phyloP scores from a whole-genome alignment of 2,797 vertebrate genomes.

The Eremophila alpestris region DNA sequence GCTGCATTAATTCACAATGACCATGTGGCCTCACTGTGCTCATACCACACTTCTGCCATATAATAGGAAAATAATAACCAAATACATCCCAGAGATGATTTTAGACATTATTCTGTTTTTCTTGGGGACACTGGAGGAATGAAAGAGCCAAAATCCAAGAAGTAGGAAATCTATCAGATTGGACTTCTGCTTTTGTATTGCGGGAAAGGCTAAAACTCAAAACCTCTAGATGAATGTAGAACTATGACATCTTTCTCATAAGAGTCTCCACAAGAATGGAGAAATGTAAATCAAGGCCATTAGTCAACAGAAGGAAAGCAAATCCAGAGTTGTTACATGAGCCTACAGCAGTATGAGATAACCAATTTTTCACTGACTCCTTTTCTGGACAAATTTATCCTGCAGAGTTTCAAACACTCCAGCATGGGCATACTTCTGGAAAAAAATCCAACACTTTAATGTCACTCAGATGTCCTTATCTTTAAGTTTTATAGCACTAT shows the following conservation, averaged over 20 bases:
- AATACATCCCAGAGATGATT: background rate
- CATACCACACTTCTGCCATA: background rate
- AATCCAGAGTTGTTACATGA: background rate
- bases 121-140: background rate
- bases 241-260: background rate
- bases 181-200: background rate
- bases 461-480: background rate
- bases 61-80: conserved; percentile 4
- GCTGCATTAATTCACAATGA: background rate
- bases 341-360: background rate
- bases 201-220: background rate
- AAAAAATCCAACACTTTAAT: background rate
- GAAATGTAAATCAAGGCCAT: background rate
- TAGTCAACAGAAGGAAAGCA: background rate
- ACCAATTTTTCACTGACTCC: background rate
- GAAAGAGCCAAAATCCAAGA: background rate
- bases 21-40: background rate
- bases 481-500: background rate
- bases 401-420: background rate
- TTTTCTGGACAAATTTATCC: background rate
- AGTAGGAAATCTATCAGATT: background rate
- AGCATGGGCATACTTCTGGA: background rate
- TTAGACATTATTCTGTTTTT: background rate
- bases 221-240: background rate
- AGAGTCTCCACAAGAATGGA: background rate